phyloP scores from a whole-genome alignment of 2,888 invertebrate species.

The Meghimatium bilineatum region DNA sequence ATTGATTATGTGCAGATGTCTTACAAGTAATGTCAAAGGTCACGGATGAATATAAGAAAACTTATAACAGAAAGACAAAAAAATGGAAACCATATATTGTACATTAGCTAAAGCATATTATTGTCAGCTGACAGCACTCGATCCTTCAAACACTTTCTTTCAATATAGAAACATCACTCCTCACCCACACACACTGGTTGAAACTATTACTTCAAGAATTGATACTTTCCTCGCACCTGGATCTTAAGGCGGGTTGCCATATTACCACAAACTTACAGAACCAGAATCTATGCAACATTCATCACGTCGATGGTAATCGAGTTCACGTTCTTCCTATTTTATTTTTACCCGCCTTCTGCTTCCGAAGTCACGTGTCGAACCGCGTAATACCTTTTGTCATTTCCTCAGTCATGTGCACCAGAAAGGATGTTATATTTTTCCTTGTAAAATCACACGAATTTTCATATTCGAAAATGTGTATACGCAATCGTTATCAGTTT shows the following conservation, averaged over 20 bases:
- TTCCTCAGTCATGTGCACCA: neutral
- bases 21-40: no score
- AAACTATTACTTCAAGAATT: neutral
- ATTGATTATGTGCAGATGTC: no score
- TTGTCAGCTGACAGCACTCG: neutral
- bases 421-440: neutral
- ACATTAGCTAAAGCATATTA: no score
- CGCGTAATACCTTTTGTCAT: neutral
- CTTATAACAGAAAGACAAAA: no score
- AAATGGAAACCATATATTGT: no score
- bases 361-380: neutral
- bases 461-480: no score
- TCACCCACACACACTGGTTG: neutral
- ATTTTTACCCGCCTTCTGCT: neutral
- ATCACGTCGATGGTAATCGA: neutral
- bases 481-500: no score
- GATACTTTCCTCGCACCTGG: conserved; percentile 4
- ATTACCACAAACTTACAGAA: neutral
- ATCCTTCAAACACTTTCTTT: neutral
- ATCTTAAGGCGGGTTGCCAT: neutral
- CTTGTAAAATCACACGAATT: neutral
- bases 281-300: neutral
- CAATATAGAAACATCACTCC: neutral
- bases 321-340: neutral
- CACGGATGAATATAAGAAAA: no score